These are phyloP conservation scores for Phalacrocorax pelagicus DNA, from an alignment of 2,113 vertebrate genomes.

Conservation along the genomic window DNA sequence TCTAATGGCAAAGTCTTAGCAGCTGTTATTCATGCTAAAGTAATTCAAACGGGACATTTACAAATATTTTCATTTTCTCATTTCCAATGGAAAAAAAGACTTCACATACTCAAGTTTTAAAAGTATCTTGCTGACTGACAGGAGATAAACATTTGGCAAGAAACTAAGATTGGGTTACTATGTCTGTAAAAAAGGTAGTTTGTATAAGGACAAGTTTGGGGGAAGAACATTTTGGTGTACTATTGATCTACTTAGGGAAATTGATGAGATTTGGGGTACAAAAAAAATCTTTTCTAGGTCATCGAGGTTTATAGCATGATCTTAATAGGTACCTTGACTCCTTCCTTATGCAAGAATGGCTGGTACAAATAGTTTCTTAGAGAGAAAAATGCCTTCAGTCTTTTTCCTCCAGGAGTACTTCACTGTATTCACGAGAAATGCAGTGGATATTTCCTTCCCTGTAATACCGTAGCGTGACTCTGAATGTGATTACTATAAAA, in stretches of 20 bases:
- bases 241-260: background rate
- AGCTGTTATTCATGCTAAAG: background rate
- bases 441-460: background rate
- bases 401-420: background rate
- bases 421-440: background rate
- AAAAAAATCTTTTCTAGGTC: background rate
- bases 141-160: background rate
- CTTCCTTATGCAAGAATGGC: background rate
- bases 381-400: background rate
- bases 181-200: background rate
- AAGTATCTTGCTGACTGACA: background rate
- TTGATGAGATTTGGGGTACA: background rate
- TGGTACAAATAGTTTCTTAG: background rate
- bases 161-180: background rate
- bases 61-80: background rate
- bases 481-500: background rate
- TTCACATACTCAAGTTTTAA: background rate
- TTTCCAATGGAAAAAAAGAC: background rate
- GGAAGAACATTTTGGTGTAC: background rate
- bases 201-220: rapidly evolving
- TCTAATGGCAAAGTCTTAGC: background rate
- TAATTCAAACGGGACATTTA: background rate
- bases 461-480: background rate
- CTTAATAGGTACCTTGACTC: background rate
- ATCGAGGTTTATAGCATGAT: background rate